phyloP scores from a whole-genome alignment of 1,140 invertebrate species.

The Brachionus rubens region DNA sequence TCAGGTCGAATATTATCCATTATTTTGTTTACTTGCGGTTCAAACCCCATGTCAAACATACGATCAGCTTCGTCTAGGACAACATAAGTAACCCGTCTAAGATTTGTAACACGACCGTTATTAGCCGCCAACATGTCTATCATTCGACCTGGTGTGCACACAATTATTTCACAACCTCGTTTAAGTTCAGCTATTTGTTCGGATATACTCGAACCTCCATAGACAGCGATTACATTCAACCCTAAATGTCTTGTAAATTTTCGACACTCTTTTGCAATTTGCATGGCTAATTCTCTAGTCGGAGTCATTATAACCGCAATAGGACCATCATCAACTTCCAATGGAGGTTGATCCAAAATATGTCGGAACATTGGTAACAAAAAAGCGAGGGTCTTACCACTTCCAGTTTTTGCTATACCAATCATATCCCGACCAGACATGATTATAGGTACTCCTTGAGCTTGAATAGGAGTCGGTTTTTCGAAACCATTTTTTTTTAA shows the following conservation, averaged over 20 bases:
- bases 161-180: slow-evolving; percentile 93
- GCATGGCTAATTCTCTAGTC: slow-evolving; percentile 95
- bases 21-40: slow-evolving; percentile 88
- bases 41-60: slow-evolving; percentile 99
- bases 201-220: slow-evolving; percentile 94
- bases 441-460: slow-evolving; percentile 95
- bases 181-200: slow-evolving; percentile 97
- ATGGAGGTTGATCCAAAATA: slow-evolving; percentile 83
- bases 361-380: slow-evolving; percentile 97
- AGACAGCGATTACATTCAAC: slow-evolving; percentile 88
- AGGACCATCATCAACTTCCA: slow-evolving; percentile 93
- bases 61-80: slow-evolving; percentile 97
- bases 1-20: slow-evolving; percentile 95
- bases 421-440: slow-evolving; percentile 95
- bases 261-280: slow-evolving; percentile 93
- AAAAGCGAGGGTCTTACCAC: slow-evolving; percentile 97
- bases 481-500: slow-evolving; percentile 83
- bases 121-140: slow-evolving; percentile 99
- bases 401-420: slow-evolving; percentile 97
- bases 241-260: slow-evolving; percentile 87
- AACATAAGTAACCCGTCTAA: slow-evolving; percentile 88
- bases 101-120: slow-evolving; percentile 91
- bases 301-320: slow-evolving; percentile 93
- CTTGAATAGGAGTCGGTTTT: slow-evolving; percentile 97
- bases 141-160: slow-evolving; percentile 98